Conservation (phyloP, 2,113 vertebrate genomes). For the Empidonax alnorum region DNA sequence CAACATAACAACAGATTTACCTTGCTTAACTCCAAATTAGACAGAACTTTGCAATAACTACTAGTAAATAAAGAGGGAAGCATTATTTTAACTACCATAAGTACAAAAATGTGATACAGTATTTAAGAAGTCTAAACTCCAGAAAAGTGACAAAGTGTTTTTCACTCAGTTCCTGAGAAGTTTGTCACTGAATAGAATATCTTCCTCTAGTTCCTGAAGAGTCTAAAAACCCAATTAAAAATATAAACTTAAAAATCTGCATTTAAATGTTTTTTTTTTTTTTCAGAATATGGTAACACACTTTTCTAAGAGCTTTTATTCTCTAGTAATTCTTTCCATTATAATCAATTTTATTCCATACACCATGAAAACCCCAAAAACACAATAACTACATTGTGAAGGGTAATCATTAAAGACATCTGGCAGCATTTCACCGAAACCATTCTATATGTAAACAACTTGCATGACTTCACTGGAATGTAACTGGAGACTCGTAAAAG, state of each 20-base stretch:
- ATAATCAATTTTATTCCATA: not conserved
- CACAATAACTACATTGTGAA: not conserved
- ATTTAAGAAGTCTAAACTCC: not conserved
- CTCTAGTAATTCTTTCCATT: not conserved
- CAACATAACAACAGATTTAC: not conserved
- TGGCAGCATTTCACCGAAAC: not conserved
- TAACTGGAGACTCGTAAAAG: not conserved
- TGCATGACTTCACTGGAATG: not conserved
- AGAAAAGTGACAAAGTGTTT: not conserved
- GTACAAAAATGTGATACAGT: not conserved
- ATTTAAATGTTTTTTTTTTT: not conserved
- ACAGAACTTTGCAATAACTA: not conserved
- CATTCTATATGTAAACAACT: not conserved
- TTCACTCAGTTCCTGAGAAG: not conserved
- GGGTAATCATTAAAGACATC: not conserved
- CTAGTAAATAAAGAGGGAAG: not conserved
- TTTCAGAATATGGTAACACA: not conserved
- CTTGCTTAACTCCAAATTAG: not conserved
- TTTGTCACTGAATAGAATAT: fast-evolving
- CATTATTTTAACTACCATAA: not conserved
- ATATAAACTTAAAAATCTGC: not conserved
- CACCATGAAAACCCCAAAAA: not conserved
- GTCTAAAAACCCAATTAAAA: not conserved
- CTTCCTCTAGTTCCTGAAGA: not conserved
- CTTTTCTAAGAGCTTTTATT: not conserved